A percentile compares a stretch with the other conserved stretches of the same genome.
phyloP scores from a whole-genome alignment of 2,113 vertebrate species.

The Burhinus oedicnemus region DNA sequence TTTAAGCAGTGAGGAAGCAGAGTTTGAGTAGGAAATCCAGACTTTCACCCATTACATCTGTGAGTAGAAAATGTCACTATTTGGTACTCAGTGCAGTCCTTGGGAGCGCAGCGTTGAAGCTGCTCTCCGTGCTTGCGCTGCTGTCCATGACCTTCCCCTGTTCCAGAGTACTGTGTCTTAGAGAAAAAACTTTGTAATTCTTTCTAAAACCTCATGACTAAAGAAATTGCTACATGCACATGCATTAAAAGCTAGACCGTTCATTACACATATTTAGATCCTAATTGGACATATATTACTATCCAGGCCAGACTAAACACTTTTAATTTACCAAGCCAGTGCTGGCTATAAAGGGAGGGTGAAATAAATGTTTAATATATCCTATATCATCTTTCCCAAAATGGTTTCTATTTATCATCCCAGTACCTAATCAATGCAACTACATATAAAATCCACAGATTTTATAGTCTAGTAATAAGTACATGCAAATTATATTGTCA shows the following conservation, averaged over 20 bases:
- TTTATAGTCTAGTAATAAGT: constrained; percentile 54
- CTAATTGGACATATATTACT: constrained; percentile 28
- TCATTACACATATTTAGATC: constrained; percentile 30
- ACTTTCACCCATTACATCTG: background rate
- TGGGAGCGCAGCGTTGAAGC: background rate
- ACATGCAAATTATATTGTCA: constrained; percentile 60
- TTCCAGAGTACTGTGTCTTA: background rate
- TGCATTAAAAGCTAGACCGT: constrained; percentile 8
- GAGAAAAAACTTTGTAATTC: background rate
- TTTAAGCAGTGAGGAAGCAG: background rate
- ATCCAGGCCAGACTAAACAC: constrained; percentile 28
- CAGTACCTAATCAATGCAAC: constrained; percentile 53
- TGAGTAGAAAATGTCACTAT: background rate
- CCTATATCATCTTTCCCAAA: constrained; percentile 50
- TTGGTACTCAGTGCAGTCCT: background rate
- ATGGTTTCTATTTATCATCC: constrained; percentile 48
- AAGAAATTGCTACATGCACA: background rate
- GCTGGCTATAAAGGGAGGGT: background rate
- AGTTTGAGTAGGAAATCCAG: background rate
- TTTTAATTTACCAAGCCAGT: constrained; percentile 31
- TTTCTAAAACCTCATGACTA: background rate
- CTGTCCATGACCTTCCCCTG: background rate
- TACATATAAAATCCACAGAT: constrained; percentile 42
- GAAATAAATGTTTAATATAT: constrained; percentile 60
- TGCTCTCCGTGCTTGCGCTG: background rate